phyloP scores from a whole-genome alignment of 2,113 vertebrate genomes.

The Oncorhynchus keta region DNA sequence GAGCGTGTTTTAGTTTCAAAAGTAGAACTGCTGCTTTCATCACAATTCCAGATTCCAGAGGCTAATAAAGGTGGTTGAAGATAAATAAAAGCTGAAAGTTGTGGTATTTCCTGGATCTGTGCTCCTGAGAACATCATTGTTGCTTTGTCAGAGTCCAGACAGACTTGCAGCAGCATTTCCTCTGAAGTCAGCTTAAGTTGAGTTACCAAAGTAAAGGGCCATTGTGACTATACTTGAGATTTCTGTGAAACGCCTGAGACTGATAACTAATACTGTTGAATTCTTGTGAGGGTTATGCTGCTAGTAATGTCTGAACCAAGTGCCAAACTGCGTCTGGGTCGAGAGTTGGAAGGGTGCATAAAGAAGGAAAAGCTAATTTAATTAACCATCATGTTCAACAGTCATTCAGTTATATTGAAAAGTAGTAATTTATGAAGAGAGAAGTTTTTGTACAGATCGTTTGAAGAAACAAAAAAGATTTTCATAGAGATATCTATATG shows the following conservation, averaged over 20 bases:
- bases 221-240: slow-evolving; percentile 78
- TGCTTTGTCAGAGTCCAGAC: slow-evolving; percentile 83
- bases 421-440: slow-evolving; percentile 99
- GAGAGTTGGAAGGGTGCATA: slow-evolving; percentile 90
- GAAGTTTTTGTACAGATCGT: slow-evolving; percentile 98
- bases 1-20: slow-evolving; percentile 82
- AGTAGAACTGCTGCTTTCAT: slow-evolving; percentile 85
- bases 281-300: slow-evolving; percentile 85
- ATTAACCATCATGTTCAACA: slow-evolving; percentile 94
- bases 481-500: slow-evolving; percentile 98
- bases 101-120: slow-evolving; percentile 86
- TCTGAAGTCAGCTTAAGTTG: slow-evolving; percentile 64
- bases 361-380: slow-evolving; percentile 78
- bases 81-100: slow-evolving; percentile 66
- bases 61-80: slow-evolving; percentile 68
- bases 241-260: slow-evolving; percentile 79
- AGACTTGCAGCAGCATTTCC: slow-evolving; percentile 76
- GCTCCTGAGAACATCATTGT: slow-evolving; percentile 78
- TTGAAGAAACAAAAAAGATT: slow-evolving; percentile 87
- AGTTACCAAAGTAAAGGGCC: slow-evolving; percentile 67
- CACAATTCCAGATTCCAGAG: slow-evolving; percentile 80
- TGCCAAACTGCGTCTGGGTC: slow-evolving; percentile 92
- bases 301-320: slow-evolving; percentile 92
- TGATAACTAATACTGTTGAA: slow-evolving; percentile 70
- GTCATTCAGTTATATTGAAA: slow-evolving; percentile 98